Base-by-base conservation (phyloP, 2,797 vertebrate species). In the Gymnocypris eckloni region DNA sequence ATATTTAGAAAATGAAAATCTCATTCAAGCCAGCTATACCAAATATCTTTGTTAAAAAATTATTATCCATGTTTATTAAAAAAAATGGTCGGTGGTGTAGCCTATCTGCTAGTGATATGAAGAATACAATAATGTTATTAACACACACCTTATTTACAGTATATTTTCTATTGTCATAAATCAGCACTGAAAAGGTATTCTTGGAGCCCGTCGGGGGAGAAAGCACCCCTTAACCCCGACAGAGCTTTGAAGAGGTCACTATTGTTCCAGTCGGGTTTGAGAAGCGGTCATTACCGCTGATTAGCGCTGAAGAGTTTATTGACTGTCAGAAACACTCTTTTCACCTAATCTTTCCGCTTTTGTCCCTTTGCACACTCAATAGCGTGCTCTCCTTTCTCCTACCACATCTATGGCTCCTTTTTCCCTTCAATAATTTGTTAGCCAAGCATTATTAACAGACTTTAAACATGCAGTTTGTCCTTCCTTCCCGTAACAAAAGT, bases 261-360 rank as follows among this genome's bases (percentile, higher is more conserved):
- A 95, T 99, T 99, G 98, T 99, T 95, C 96, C 91, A 88, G 61
- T 90, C 85, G 95, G 95, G 96, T 95, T 96, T 90, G 93, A 95
- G 96, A 95, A 95, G 87, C 95, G 96, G 96, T 98, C 98, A 99
- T 99, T 99, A 99, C 96, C 95, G 92, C 96, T 98, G 96, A 99
- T 99, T 99, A 99, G 96, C 95, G 94, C 95, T 96, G 98, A 99
- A 96, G 96, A 95, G 96, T 98, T 97, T 94, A 96, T 96, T 96
- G 97, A 96, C 96, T 94, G 96, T 96, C 90, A 95, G 91, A 96
- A 96, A 95, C 95, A 96, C 95, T 95, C 90, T 96, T 94, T 96
- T 95, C 94, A 95, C 95, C 95, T 91, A 92, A 93, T 86, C 93
- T 96, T 96, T 92, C 95, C 93, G 95, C 94, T 95, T 95, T 94